Evolutionary conservation across 2,888 invertebrate species (phyloP).

Genomic region (Pheosia tremula): DNA sequence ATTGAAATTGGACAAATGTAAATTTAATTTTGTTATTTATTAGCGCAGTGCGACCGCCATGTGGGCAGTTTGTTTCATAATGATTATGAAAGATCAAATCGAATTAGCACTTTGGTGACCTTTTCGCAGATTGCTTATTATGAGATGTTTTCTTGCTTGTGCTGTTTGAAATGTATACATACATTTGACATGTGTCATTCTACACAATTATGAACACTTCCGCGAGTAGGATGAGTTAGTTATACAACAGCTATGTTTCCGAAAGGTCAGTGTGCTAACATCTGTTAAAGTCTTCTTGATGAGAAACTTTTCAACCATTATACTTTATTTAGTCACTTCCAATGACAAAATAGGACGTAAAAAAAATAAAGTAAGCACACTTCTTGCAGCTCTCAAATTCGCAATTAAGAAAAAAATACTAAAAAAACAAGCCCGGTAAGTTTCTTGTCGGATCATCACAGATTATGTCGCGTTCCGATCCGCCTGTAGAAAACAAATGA

Average conservation of each 20-base stretch:
- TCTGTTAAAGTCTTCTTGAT: not conserved
- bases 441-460: no score
- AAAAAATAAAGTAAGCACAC: no score
- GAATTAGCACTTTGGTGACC: not conserved
- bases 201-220: not conserved
- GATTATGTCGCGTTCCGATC: no score
- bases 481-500: no score
- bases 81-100: not conserved
- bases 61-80: not conserved
- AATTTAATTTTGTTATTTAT: conserved; percentile 1
- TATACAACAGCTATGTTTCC: not conserved
- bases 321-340: no score
- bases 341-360: no score
- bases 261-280: not conserved
- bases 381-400: no score
- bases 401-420: no score
- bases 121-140: conserved; percentile 1
- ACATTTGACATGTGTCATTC: not conserved
- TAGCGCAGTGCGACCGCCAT: not conserved
- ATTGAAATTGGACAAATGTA: not conserved
- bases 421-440: no score
- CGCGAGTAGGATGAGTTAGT: not conserved
- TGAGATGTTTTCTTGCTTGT: not conserved
- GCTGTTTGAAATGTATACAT: not conserved
- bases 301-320: no score